phyloP scores from a whole-genome alignment of 2,888 invertebrate species.

The Falcaria lacertinaria region DNA sequence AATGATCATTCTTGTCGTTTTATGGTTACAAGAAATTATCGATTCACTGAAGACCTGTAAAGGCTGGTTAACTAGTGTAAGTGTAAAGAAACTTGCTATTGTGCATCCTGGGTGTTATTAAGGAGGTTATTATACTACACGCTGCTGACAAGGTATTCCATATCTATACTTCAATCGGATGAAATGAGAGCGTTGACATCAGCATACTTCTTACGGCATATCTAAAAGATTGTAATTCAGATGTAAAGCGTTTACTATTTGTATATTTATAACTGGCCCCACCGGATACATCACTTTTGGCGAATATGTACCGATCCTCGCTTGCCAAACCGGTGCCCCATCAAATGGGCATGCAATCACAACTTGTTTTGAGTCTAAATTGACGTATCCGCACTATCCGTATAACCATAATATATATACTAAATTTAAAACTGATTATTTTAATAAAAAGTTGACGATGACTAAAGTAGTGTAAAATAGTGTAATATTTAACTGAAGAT shows the following conservation, averaged over 20 bases:
- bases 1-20: background rate
- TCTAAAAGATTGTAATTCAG: too few relatives aligned
- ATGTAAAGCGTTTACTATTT: too few relatives aligned
- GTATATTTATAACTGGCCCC: conserved; percentile 4
- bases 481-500: too few relatives aligned
- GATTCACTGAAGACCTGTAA: conserved; percentile 13
- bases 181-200: too few relatives aligned
- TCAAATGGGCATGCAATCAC: conserved; percentile 35
- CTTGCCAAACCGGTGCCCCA: conserved; percentile 30
- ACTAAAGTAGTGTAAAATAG: too few relatives aligned
- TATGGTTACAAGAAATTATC: conserved; percentile 15
- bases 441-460: too few relatives aligned
- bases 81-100: background rate
- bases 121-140: too few relatives aligned
- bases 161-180: too few relatives aligned
- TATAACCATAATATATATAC: background rate
- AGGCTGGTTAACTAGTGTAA: background rate
- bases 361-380: conserved; percentile 34
- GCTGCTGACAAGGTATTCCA: too few relatives aligned
- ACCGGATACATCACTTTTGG: conserved; percentile 22
- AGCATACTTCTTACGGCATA: too few relatives aligned
- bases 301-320: conserved; percentile 14
- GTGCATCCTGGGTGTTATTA: conserved; percentile 1
- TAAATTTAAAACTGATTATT: too few relatives aligned
- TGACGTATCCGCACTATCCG: conserved; percentile 24